Conservation (phyloP, 1,140 invertebrate species). For the Myzus persicae region DNA sequence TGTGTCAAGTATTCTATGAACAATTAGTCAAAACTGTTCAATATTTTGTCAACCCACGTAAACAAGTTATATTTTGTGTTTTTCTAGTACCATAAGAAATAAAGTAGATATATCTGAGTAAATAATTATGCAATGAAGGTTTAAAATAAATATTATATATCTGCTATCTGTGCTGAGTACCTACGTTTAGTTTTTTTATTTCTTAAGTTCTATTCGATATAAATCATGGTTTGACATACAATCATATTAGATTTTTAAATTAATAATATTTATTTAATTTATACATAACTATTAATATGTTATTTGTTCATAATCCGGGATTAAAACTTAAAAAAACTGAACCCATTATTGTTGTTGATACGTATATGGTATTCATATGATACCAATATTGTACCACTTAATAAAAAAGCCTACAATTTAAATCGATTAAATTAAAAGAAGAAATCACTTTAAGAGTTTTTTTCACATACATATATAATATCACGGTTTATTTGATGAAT, state of each 20-base stretch:
- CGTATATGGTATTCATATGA: not conserved
- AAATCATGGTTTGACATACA: not conserved
- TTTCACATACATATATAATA: not conserved
- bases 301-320: not conserved
- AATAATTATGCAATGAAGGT: not conserved
- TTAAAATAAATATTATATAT: not conserved
- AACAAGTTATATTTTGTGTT: not conserved
- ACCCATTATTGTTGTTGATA: not conserved
- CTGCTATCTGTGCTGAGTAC: no score
- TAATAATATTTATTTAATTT: not conserved
- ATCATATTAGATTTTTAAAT: not conserved
- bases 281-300: not conserved
- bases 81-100: not conserved
- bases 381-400: not conserved
- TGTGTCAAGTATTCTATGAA: not conserved
- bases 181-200: not conserved
- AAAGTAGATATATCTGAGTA: conserved; percentile 1
- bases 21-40: not conserved
- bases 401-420: not conserved
- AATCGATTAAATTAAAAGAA: not conserved
- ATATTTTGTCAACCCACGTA: not conserved
- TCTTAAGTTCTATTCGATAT: not conserved
- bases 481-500: not conserved
- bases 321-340: not conserved
- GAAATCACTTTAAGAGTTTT: not conserved